Evolutionary conservation across 2,113 vertebrate species (phyloP).

Genomic region (Craseonycteris thonglongyai): DNA sequence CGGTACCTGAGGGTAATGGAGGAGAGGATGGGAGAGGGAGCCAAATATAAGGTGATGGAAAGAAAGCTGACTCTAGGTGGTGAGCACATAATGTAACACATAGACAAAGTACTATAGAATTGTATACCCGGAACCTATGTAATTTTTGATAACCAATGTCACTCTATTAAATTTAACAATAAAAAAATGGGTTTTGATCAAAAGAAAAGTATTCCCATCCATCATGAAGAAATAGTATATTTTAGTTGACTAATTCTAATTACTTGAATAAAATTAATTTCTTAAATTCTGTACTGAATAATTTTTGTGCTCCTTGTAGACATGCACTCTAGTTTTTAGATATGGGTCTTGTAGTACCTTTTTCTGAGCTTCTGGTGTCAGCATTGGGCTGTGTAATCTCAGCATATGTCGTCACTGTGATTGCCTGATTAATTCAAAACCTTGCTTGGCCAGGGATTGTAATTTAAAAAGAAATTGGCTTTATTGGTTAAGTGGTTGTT

Average conservation of each 20-base stretch:
- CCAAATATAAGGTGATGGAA: no score
- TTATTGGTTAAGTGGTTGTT: background rate
- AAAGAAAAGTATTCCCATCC: background rate
- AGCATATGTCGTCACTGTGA: background rate
- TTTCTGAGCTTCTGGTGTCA: background rate
- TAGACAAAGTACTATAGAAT: no score
- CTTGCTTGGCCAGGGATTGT: background rate
- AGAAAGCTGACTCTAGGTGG: no score
- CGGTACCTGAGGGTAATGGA: no score
- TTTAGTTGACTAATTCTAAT: background rate
- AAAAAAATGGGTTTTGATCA: no score
- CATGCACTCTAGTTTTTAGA: background rate
- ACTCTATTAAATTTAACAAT: no score
- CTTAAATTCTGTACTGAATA: background rate
- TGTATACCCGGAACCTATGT: no score
- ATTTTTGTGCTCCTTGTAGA: background rate
- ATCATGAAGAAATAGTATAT: background rate
- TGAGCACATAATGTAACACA: no score
- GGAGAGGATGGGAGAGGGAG: no score
- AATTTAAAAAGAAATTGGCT: background rate
- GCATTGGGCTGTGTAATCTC: background rate
- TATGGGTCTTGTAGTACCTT: background rate
- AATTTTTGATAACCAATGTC: no score
- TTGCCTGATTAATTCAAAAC: background rate
- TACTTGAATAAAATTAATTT: background rate